A percentile compares a stretch with the other conserved stretches of the same genome.
phyloP scores from a whole-genome alignment of 2,113 vertebrate genomes.

The Dendropsophus ebraccatus region DNA sequence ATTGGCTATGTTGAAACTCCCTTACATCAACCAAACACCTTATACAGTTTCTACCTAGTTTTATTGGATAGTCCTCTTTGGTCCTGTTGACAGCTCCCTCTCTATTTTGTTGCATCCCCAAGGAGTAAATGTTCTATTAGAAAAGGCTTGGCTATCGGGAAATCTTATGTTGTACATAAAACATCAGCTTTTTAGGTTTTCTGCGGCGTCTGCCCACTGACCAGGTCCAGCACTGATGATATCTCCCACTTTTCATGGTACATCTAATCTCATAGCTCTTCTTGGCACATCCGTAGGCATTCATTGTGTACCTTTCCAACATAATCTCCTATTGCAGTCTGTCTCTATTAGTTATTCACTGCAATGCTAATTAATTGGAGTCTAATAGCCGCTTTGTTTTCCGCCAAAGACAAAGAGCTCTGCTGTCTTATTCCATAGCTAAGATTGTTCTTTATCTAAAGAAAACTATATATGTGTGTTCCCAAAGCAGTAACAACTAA shows the following conservation, averaged over 20 bases:
- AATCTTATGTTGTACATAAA: background rate
- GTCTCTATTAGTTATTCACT: slow-evolving; percentile 15
- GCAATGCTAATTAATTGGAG: slow-evolving; percentile 35
- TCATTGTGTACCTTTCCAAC: background rate
- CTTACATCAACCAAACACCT: too few species aligned
- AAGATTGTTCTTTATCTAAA: slow-evolving; percentile 18
- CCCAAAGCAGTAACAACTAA: background rate
- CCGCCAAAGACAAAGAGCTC: background rate
- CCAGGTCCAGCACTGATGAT: background rate
- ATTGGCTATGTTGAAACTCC: too few species aligned
- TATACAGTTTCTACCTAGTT: too few species aligned
- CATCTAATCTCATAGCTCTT: background rate
- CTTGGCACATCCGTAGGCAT: background rate
- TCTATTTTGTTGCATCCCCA: background rate
- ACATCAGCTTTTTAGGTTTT: background rate
- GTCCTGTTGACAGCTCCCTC: background rate
- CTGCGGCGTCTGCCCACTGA: background rate
- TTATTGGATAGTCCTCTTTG: background rate
- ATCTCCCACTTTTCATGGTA: background rate
- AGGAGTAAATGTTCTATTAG: background rate
- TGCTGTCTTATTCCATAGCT: slow-evolving; percentile 11
- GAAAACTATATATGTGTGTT: slow-evolving; percentile 32
- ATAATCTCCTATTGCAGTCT: slow-evolving; percentile 22
- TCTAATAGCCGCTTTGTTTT: slow-evolving; percentile 35
- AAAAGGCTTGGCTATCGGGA: background rate